Conservation (phyloP, 2,888 invertebrate species). For the Autographa pulchrina region DNA sequence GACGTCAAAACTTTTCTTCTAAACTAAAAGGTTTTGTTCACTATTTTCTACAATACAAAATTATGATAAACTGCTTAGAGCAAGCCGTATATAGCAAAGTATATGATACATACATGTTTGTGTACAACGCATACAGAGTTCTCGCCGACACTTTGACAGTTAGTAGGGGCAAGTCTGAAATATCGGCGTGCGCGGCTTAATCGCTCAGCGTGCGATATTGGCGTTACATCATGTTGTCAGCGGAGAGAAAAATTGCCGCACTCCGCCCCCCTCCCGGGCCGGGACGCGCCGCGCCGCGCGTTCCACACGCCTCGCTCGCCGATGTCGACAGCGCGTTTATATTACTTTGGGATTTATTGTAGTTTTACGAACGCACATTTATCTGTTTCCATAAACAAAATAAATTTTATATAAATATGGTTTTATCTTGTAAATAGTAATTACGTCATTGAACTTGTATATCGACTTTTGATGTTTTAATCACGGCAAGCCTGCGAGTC, state of each 20-base stretch:
- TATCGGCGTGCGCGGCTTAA: conserved; percentile 89
- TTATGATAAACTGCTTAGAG: conserved; percentile 66
- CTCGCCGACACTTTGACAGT: conserved; percentile 86
- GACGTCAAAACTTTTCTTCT: conserved; percentile 42
- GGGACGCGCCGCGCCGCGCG: conserved; percentile 65
- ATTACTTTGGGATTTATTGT: conserved; percentile 86
- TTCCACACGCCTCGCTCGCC: conserved; percentile 72
- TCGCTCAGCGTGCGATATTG: conserved; percentile 89
- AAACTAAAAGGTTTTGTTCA: conserved; percentile 54
- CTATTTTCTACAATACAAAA: conserved; percentile 63
- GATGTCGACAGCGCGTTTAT: conserved; percentile 85
- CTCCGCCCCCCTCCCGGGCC: conserved; percentile 71
- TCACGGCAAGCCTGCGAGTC: too few species aligned
- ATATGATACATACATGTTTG: conserved; percentile 59
- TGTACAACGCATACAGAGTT: conserved; percentile 71
- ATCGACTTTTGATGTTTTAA: not conserved
- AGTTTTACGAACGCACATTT: conserved; percentile 84
- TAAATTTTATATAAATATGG: conserved; percentile 31
- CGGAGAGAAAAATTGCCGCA: conserved; percentile 88
- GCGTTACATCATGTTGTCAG: conserved; percentile 90
- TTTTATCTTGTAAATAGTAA: conserved; percentile 21
- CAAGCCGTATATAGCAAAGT: conserved; percentile 49
- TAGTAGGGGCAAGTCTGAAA: conserved; percentile 89
- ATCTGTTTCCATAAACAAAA: conserved; percentile 72
- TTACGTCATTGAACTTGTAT: not conserved